phyloP scores from a whole-genome alignment of 2,888 invertebrate species.

The Synergus gifuensis region DNA sequence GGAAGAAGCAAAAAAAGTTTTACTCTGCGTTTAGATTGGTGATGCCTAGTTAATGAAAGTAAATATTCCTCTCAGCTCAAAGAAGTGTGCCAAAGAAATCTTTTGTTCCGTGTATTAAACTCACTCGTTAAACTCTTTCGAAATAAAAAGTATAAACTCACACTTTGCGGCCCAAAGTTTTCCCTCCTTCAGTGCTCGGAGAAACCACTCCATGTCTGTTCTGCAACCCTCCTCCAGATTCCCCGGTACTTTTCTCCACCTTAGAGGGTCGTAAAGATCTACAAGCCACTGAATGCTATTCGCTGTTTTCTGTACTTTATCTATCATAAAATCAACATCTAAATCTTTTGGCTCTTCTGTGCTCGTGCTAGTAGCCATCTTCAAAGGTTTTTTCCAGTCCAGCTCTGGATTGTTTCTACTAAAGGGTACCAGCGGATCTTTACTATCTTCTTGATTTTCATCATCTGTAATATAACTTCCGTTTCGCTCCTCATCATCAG shows the following conservation, averaged over 20 bases:
- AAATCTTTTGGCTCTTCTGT: constrained; percentile 58
- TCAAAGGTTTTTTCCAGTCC: constrained; percentile 72
- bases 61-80: too few species aligned
- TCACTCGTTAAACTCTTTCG: background rate
- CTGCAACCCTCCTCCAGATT: constrained; percentile 81
- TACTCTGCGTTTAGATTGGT: background rate
- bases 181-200: constrained; percentile 81
- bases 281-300: constrained; percentile 83
- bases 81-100: too few species aligned
- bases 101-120: too few species aligned
- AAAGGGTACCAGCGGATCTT: constrained; percentile 60
- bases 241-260: constrained; percentile 80
- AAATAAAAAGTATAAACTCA: constrained; percentile 78
- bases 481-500: background rate
- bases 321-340: constrained; percentile 73
- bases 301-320: constrained; percentile 66
- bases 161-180: constrained; percentile 88
- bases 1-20: background rate
- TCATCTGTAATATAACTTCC: background rate
- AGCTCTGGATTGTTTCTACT: constrained; percentile 73
- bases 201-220: constrained; percentile 80
- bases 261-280: constrained; percentile 83
- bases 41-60: background rate
- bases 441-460: constrained; percentile 34
- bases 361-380: constrained; percentile 61